Conservation (phyloP, 2,888 invertebrate genomes). For the Sycophila texana region DNA sequence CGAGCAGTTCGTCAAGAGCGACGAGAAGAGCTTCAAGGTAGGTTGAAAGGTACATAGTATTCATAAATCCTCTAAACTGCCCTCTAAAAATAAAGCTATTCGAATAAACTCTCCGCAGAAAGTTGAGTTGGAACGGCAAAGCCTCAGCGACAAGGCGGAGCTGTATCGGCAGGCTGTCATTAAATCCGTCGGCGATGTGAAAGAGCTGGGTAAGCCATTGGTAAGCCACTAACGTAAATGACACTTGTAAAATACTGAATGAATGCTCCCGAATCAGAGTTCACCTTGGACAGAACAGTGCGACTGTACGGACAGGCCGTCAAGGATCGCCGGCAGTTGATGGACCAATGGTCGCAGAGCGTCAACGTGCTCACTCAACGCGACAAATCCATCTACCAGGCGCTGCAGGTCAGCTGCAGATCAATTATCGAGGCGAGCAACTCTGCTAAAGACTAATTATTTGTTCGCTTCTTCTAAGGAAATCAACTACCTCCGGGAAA, state of each 20-base stretch:
- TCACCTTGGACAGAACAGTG: slow-evolving; percentile 77
- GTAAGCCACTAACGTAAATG: no score
- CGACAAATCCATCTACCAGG: slow-evolving; percentile 80
- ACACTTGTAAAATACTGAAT: no score
- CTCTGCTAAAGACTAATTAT: no score
- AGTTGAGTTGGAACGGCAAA: slow-evolving; percentile 78
- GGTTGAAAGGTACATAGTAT: no score
- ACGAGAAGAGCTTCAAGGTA: slow-evolving; percentile 82
- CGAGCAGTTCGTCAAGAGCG: slow-evolving; percentile 84
- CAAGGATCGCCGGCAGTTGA: slow-evolving; percentile 82
- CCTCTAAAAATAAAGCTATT: no score
- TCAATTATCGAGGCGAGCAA: no score
- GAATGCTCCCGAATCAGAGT: slow-evolving; percentile 73
- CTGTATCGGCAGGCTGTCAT: slow-evolving; percentile 71
- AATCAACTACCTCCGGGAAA: slow-evolving; percentile 76
- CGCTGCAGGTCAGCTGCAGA: slow-evolving; percentile 48
- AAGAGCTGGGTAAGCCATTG: slow-evolving; percentile 43
- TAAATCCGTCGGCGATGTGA: slow-evolving; percentile 43
- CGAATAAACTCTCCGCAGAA: slow-evolving; percentile 70
- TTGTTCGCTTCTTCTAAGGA: slow-evolving; percentile 76
- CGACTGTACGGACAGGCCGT: slow-evolving; percentile 79
- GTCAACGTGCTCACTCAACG: slow-evolving; percentile 83
- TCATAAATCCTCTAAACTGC: no score
- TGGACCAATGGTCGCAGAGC: slow-evolving; percentile 84
- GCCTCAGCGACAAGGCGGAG: slow-evolving; percentile 76